These are phyloP conservation scores for Odiellus spinosus DNA, from an alignment of 2,888 invertebrate species.

Conservation along the genomic window DNA sequence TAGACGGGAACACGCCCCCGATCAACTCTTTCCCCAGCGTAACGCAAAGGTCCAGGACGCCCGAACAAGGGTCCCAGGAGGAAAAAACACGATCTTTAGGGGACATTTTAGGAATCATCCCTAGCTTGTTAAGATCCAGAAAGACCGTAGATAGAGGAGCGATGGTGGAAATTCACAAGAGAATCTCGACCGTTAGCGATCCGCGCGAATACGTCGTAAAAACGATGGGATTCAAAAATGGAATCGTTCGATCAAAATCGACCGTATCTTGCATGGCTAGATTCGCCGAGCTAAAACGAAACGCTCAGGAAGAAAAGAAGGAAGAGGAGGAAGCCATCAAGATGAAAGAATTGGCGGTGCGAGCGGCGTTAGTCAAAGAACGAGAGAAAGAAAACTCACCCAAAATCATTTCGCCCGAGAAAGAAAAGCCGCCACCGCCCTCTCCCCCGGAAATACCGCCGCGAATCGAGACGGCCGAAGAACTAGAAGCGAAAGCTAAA, in stretches of 20 bases:
- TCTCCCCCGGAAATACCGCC: too few relatives aligned
- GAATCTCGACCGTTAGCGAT: conserved; percentile 17
- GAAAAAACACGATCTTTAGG: conserved; percentile 12
- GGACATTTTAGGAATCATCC: conserved; percentile 17
- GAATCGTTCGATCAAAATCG: conserved; percentile 13
- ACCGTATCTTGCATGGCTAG: conserved; percentile 14
- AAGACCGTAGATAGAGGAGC: conserved; percentile 14
- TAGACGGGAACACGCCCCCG: conserved; percentile 36
- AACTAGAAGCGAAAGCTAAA: too few relatives aligned
- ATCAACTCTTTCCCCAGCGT: conserved; percentile 6
- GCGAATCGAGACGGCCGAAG: too few relatives aligned
- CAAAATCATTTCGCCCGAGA: too few relatives aligned
- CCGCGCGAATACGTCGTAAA: conserved; percentile 17
- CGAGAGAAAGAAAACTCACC: too few relatives aligned
- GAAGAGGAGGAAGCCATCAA: too few relatives aligned
- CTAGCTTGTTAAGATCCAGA: conserved; percentile 10
- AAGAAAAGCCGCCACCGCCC: too few relatives aligned
- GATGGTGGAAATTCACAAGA: conserved; percentile 13
- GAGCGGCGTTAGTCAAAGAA: too few relatives aligned
- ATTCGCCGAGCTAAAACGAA: conserved; percentile 8
- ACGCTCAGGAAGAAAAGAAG: too few relatives aligned
- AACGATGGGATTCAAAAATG: conserved; percentile 7
- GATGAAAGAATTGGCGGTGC: too few relatives aligned
- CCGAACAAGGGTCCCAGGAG: background rate
- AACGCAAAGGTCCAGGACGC: background rate